Evolutionary conservation across 2,113 vertebrate genomes (phyloP).

Genomic region (Anser brachyrhynchus): DNA sequence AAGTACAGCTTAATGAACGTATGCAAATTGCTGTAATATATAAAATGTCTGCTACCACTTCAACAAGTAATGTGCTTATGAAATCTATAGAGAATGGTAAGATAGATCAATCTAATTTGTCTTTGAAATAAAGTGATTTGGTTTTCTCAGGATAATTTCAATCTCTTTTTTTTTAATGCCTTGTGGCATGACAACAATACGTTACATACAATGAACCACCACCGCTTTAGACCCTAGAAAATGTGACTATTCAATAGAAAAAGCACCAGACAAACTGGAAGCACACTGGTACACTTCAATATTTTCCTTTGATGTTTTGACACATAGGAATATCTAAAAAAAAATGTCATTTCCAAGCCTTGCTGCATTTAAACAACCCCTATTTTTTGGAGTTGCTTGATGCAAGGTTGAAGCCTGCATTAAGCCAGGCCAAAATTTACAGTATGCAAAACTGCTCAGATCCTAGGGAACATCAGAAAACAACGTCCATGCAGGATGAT

Average conservation of each 20-base stretch:
- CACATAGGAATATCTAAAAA: not conserved
- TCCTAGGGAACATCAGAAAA: conserved; percentile 14
- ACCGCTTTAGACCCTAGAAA: not conserved
- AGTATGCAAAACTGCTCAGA: not conserved
- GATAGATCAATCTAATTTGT: conserved; percentile 47
- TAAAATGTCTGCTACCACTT: conserved; percentile 66
- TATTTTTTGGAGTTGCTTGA: not conserved
- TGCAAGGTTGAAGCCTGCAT: not conserved
- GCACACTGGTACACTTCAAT: conserved; percentile 9
- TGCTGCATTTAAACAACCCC: conserved; percentile 21
- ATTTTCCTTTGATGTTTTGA: conserved; percentile 22
- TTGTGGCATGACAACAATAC: conserved; percentile 2
- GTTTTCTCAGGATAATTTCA: conserved; percentile 58
- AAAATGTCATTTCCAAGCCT: conserved; percentile 23
- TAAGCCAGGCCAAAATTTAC: conserved; percentile 20
- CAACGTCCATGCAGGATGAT: conserved; percentile 3
- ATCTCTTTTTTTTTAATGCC: conserved; percentile 31
- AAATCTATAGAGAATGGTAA: conserved; percentile 18
- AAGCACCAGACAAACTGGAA: conserved; percentile 29
- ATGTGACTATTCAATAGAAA: conserved; percentile 41
- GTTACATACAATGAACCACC: not conserved
- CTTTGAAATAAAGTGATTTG: conserved; percentile 56
- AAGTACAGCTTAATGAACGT: conserved; percentile 64
- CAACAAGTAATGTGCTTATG: conserved; percentile 32
- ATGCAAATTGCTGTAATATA: conserved; percentile 66